Evolutionary conservation across 2,113 vertebrate genomes (phyloP), one percentile per base, ranked within the genome.

Genomic region (Chascanopsetta lugubris): DNA sequence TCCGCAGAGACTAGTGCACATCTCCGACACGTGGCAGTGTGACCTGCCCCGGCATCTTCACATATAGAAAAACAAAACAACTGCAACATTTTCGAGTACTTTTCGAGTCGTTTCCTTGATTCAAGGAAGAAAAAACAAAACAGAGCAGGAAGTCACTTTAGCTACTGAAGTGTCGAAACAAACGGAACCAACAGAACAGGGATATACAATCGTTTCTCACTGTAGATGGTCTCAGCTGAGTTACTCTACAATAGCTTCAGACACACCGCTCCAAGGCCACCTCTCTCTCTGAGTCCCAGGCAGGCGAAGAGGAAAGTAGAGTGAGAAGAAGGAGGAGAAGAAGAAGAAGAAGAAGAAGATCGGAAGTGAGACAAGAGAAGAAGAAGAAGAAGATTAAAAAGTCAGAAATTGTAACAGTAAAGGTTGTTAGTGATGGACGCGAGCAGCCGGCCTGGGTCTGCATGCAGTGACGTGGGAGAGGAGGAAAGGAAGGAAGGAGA

Each of bases 71-170:
- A 46, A 65, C 32, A 21, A n/a, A 89, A 82, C 91, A 72, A 85
- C 45, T 6, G 58, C 66, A 72, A 82, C 85, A 77, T 87, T 91
- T 92, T 91, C 89, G 89, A 92, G 89, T 20, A 34, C 58, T 93
- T 89, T 93, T 93, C 92, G 81, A n/a, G 92, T 89, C 87, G 90
- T 92, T 92, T 98, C 96, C 96, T 98, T 98, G 96, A 99, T 98
- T 99, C 96, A 99, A 99, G 97, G 97, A 97, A 96, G 66, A 85
- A 84, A n/a, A 85, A 87, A 69, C 21, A 58, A 86, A 86, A 84
- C 47, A 93, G 90, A 89, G 92, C 93, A 79, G 88, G 94, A 90
- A 84, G 89, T 92, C 92, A 92, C 57, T 79, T 83, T 85, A 76
- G 85, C 74, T 74, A 82, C 56, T 78, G 86, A 92, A 92, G 89